Evolutionary conservation across 1,140 invertebrate genomes (phyloP).

Genomic region (Drosophila tsacasi): DNA sequence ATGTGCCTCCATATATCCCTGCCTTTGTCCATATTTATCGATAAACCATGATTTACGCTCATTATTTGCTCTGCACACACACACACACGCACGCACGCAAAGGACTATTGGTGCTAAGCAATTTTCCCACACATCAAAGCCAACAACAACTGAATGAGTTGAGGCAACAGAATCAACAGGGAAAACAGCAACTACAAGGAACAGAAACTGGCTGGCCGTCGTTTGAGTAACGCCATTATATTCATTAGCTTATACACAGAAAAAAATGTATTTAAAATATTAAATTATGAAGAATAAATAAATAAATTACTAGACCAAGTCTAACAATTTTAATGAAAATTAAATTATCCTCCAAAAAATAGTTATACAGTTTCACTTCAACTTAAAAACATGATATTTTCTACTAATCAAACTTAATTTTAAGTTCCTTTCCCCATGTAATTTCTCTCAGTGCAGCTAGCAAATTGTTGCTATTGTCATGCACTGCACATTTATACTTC

Average conservation of each 20-base stretch:
- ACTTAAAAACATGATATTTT: too few species aligned
- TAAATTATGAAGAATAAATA: background rate
- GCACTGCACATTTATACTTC: constrained; percentile 53
- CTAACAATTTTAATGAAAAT: too few species aligned
- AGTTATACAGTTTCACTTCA: background rate
- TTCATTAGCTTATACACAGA: constrained; percentile 64
- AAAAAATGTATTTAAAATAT: background rate
- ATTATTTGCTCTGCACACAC: constrained; percentile 67
- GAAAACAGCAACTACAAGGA: constrained; percentile 10
- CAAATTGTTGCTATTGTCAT: constrained; percentile 82
- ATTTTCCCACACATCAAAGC: constrained; percentile 71
- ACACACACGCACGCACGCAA: constrained; percentile 27
- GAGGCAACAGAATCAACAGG: constrained; percentile 25
- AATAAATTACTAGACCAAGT: background rate
- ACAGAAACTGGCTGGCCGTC: constrained; percentile 46
- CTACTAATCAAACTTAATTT: too few species aligned
- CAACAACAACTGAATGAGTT: constrained; percentile 46
- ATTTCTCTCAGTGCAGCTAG: constrained; percentile 15
- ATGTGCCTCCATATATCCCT: constrained; percentile 24
- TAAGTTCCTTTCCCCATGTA: background rate
- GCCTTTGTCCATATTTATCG: constrained; percentile 69
- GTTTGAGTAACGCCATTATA: constrained; percentile 81
- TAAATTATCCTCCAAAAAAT: background rate
- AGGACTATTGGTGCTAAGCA: constrained; percentile 50
- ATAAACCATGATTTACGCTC: constrained; percentile 82